phyloP scores from a whole-genome alignment of 2,797 vertebrate genomes.

The Anguilla anguilla region DNA sequence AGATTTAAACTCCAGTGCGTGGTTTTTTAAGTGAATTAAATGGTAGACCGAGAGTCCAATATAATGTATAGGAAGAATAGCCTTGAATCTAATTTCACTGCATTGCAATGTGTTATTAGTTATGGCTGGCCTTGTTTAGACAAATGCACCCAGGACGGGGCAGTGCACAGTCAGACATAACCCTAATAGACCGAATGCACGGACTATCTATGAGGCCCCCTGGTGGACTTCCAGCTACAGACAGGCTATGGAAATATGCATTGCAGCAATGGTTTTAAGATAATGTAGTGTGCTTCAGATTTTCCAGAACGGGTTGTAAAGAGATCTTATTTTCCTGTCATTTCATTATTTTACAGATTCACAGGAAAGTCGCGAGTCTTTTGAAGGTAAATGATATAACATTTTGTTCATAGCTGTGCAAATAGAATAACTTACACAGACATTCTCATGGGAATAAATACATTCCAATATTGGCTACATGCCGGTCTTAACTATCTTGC shows the following conservation, averaged over 20 bases:
- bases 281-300: not conserved
- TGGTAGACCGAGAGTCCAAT: not conserved
- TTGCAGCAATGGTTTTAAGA: not conserved
- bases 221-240: not conserved
- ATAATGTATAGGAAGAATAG: not conserved
- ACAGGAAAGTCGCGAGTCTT: conserved; percentile 74
- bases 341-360: conserved; percentile 64
- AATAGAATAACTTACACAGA: conserved; percentile 1
- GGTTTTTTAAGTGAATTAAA: not conserved
- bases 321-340: conserved; percentile 46
- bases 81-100: not conserved
- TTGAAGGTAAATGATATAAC: conserved; percentile 70
- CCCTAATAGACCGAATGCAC: not conserved
- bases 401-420: conserved; percentile 59
- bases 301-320: not conserved
- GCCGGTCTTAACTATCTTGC: not conserved
- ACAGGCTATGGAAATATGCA: not conserved
- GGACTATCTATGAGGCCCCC: conserved; percentile 9
- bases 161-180: not conserved
- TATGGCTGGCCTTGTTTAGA: not conserved
- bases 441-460: not conserved
- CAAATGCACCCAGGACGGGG: not conserved
- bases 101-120: not conserved
- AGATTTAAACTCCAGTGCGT: not conserved
- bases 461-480: not conserved